Evolutionary conservation across 1,140 invertebrate species (phyloP).

Genomic region (Proctacanthus coquilletti): DNA sequence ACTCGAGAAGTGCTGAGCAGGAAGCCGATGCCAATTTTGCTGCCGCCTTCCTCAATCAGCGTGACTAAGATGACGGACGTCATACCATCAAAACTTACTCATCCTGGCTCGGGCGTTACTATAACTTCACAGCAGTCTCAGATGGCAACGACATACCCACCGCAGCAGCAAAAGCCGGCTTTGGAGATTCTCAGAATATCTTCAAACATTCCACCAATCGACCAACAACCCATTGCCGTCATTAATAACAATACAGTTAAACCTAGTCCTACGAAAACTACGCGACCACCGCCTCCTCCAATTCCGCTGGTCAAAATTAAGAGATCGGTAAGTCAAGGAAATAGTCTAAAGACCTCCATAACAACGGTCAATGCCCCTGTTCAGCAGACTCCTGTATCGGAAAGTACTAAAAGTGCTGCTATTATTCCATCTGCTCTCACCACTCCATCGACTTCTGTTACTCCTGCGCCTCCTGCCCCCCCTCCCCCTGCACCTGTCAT

Average conservation of each 20-base stretch:
- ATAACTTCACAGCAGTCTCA: neutral
- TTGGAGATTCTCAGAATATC: conserved; percentile 19
- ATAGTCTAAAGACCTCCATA: neutral
- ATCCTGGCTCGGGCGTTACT: neutral
- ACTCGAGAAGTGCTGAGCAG: conserved; percentile 2
- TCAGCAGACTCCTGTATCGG: too few relatives aligned
- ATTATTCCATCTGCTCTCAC: too few relatives aligned
- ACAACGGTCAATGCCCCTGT: conserved; percentile 14
- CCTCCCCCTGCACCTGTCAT: too few relatives aligned
- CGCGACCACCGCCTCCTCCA: conserved; percentile 8
- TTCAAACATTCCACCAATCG: conserved; percentile 1
- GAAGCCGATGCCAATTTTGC: conserved; percentile 4
- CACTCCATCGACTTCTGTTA: too few relatives aligned
- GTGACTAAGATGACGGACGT: conserved; percentile 4
- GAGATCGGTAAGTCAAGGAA: neutral
- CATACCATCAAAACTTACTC: neutral
- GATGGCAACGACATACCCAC: neutral
- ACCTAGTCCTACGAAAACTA: conserved; percentile 12
- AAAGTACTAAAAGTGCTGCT: too few relatives aligned
- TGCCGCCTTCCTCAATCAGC: conserved; percentile 9
- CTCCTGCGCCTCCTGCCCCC: too few relatives aligned
- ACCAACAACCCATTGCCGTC: neutral
- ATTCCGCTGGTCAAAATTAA: conserved; percentile 5
- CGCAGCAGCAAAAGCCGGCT: conserved; percentile 9
- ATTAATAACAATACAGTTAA: conserved; percentile 8